phyloP scores from a whole-genome alignment of 2,797 vertebrate species.

The Peromyscus eremicus region DNA sequence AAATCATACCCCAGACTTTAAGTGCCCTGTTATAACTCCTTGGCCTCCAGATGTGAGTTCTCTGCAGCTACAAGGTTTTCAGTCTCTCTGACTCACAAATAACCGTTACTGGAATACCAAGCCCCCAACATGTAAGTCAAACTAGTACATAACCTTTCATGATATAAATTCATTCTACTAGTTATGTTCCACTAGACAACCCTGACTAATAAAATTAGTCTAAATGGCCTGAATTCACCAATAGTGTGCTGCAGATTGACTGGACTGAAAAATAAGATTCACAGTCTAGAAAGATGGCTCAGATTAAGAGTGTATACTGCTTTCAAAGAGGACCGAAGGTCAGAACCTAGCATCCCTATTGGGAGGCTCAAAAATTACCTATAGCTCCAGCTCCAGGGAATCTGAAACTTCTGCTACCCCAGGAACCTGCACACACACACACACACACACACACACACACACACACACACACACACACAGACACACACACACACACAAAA shows the following conservation, averaged over 20 bases:
- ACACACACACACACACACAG: background rate
- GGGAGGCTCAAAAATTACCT: background rate
- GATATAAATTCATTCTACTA: background rate
- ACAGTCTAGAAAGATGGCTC: no score
- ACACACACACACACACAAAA: background rate
- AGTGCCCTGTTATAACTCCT: no score
- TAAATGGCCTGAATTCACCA: background rate
- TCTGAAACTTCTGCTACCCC: background rate
- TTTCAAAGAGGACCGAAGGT: background rate
- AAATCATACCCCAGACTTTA: background rate
- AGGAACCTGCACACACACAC: rapidly evolving
- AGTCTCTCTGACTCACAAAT: background rate
- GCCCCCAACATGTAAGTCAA: background rate
- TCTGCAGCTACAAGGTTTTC: background rate
- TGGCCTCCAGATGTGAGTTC: background rate
- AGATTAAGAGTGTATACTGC: background rate
- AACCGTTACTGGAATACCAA: background rate
- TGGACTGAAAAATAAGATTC: background rate
- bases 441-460: background rate
- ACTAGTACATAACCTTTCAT: background rate
- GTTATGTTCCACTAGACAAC: background rate
- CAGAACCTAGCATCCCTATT: background rate
- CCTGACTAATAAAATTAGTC: background rate
- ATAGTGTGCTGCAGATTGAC: background rate
- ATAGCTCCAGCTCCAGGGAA: background rate